phyloP scores from a whole-genome alignment of 2,888 invertebrate species.

The Drosophila paramelanica region DNA sequence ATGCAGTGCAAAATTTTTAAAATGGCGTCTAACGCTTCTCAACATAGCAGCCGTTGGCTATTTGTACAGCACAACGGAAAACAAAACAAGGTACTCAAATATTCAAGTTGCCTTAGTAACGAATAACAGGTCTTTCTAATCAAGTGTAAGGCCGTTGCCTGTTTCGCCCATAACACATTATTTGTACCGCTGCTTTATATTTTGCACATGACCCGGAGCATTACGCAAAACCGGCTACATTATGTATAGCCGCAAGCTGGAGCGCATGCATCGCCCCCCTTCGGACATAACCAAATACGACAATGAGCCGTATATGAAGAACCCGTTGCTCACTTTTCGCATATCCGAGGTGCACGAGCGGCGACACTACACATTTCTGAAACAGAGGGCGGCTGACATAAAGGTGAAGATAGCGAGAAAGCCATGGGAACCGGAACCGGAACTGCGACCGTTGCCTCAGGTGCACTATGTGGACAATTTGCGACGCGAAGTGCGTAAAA shows the following conservation, averaged over 20 bases:
- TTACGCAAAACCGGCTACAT: constrained; percentile 23
- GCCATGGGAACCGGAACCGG: constrained; percentile 83
- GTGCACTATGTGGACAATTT: constrained; percentile 86
- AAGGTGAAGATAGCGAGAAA: constrained; percentile 80
- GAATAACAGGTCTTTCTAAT: constrained; percentile 32
- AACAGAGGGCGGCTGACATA: constrained; percentile 80
- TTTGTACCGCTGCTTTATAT: constrained; percentile 21
- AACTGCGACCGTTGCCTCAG: constrained; percentile 86
- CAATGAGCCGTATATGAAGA: constrained; percentile 83
- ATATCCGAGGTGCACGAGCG: constrained; percentile 82
- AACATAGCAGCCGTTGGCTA: constrained; percentile 7
- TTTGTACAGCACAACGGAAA: constrained; percentile 7
- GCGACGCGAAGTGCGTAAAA: constrained; percentile 86
- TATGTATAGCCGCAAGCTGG: constrained; percentile 81
- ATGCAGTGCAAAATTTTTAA: constrained; percentile 1
- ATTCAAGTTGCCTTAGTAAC: constrained; percentile 69
- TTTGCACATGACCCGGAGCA: constrained; percentile 33
- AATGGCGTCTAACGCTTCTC: constrained; percentile 12
- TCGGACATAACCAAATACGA: constrained; percentile 83
- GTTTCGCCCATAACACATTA: constrained; percentile 1
- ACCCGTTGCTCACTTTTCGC: constrained; percentile 83
- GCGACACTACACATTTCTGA: constrained; percentile 82
- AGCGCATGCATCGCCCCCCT: constrained; percentile 82
- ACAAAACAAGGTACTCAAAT: constrained; percentile 13
- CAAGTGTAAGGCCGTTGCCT: constrained; percentile 17